Percentiles rank a stretch among this genome's conserved stretches.
phyloP scores from a whole-genome alignment of 2,113 vertebrate genomes.

The Micromys minutus region DNA sequence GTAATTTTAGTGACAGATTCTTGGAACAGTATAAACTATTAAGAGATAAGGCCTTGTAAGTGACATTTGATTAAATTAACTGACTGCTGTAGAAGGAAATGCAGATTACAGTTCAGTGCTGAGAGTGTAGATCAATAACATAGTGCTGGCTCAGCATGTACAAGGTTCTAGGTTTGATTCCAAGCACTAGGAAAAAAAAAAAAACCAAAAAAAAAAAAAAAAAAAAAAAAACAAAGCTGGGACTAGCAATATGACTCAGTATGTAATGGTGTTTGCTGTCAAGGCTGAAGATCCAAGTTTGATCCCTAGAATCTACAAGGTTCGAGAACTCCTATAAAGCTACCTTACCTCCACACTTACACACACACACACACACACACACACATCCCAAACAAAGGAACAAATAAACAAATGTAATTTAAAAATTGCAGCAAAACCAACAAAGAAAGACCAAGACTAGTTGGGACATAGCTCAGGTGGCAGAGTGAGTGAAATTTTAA shows the following conservation, averaged over 20 bases:
- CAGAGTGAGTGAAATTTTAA: not conserved
- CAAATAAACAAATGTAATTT: not conserved
- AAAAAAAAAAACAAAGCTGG: not conserved
- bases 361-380: not conserved
- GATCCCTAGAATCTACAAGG: not conserved
- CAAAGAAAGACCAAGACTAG: not conserved
- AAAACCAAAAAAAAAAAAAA: too few relatives aligned
- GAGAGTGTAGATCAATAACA: not conserved
- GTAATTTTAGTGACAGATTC: slow-evolving; percentile 13
- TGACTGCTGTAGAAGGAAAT: not conserved
- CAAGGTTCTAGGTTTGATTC: not conserved
- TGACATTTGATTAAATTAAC: not conserved
- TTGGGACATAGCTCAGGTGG: not conserved
- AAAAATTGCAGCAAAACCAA: not conserved
- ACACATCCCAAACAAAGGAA: not conserved
- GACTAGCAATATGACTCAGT: not conserved
- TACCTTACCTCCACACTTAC: not conserved
- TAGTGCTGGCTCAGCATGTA: not conserved
- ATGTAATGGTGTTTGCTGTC: not conserved
- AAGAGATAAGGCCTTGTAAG: not conserved
- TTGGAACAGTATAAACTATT: not conserved
- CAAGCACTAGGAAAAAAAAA: too few relatives aligned
- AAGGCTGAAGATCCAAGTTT: not conserved
- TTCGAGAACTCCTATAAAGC: not conserved
- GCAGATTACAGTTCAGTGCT: not conserved